phyloP scores from a whole-genome alignment of 2,888 invertebrate genomes.

The Hedya salicella region DNA sequence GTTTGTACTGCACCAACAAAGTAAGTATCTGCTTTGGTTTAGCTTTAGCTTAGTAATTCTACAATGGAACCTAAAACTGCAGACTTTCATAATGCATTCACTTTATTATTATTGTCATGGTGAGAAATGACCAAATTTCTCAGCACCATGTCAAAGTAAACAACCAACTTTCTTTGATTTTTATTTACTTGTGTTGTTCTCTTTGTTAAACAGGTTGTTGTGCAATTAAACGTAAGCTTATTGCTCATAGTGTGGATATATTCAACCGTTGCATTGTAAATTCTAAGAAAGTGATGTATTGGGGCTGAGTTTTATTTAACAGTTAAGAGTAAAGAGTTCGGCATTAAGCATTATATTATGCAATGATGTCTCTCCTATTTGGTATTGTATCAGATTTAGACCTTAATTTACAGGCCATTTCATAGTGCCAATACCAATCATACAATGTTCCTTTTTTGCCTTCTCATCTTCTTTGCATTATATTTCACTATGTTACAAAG shows the following conservation, averaged over 20 bases:
- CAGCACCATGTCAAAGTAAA: no score
- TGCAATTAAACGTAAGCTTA: not conserved
- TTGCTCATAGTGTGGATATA: not conserved
- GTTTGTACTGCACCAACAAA: conserved; percentile 94
- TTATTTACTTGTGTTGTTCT: conserved; percentile 6
- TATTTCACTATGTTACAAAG: no score
- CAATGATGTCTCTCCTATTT: not conserved
- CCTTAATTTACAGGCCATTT: conserved; percentile 21
- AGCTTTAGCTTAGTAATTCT: not conserved
- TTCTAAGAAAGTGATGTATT: no score
- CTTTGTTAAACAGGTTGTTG: conserved; percentile 10
- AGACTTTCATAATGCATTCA: not conserved
- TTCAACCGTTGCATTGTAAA: not conserved
- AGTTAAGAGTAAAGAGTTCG: no score
- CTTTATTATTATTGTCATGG: no score
- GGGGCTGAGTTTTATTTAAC: no score
- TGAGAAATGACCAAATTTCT: no score
- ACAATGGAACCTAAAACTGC: not conserved
- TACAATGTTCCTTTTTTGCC: no score
- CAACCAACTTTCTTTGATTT: not conserved
- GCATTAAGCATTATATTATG: not conserved
- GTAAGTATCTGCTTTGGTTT: conserved; percentile 80
- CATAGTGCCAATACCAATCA: conserved; percentile 19
- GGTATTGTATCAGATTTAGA: conserved; percentile 21
- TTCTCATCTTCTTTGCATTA: no score